Evolutionary conservation across 2,888 invertebrate species (phyloP).

Genomic region (Trissolcus brochymenae): DNA sequence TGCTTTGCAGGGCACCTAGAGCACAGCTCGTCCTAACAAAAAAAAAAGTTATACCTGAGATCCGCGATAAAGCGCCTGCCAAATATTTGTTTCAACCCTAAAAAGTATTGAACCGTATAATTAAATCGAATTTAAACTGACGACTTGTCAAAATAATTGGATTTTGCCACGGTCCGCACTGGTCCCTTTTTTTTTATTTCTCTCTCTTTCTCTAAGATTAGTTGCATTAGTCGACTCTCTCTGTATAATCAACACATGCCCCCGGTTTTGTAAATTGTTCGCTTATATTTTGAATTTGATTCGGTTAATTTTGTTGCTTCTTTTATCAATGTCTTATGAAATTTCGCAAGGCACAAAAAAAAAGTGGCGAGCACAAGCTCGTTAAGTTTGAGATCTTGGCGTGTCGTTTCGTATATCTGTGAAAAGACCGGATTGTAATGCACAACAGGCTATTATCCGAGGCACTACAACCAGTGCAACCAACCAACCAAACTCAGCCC

Average conservation of each 20-base stretch:
- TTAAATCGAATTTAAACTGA: constrained; percentile 52
- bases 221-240: constrained; percentile 9
- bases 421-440: constrained; percentile 39
- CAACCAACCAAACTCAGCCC: constrained; percentile 56
- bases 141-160: constrained; percentile 42
- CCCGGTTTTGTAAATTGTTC: too few relatives aligned
- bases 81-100: constrained; percentile 52
- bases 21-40: constrained; percentile 23
- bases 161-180: constrained; percentile 3
- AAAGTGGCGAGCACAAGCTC: constrained; percentile 20
- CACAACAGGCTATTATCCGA: constrained; percentile 63
- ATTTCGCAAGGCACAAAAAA: neutral
- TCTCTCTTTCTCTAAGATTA: neutral
- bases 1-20: constrained; percentile 58
- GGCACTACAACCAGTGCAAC: constrained; percentile 57
- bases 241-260: constrained; percentile 8
- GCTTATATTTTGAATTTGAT: too few relatives aligned
- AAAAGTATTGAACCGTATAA: constrained; percentile 39
- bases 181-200: neutral
- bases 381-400: constrained; percentile 43
- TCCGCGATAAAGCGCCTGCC: constrained; percentile 44
- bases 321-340: too few relatives aligned
- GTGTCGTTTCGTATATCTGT: constrained; percentile 36
- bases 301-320: too few relatives aligned
- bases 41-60: constrained; percentile 37